These are phyloP conservation scores for Chrysina gloriosa DNA, from an alignment of 2,888 invertebrate species.

Conservation along the genomic window DNA sequence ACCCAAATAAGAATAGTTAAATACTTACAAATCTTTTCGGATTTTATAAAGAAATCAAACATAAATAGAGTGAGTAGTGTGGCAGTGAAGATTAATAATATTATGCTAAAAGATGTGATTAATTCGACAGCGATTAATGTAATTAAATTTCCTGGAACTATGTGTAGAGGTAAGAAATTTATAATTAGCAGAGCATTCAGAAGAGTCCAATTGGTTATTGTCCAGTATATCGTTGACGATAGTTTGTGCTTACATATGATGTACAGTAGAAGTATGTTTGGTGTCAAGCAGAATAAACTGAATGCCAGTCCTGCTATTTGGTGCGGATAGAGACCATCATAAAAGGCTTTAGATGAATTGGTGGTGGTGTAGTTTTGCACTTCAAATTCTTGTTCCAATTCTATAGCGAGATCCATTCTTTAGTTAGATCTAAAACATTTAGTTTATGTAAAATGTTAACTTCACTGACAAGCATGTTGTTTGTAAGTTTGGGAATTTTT, in stretches of 20 bases:
- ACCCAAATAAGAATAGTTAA: slow-evolving; percentile 10
- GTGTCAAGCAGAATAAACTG: slow-evolving; percentile 10
- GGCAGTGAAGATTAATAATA: not conserved
- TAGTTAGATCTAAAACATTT: not conserved
- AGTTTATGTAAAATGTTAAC: no score
- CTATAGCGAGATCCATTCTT: slow-evolving; percentile 21
- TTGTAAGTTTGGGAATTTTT: no score
- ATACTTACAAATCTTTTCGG: slow-evolving; percentile 6
- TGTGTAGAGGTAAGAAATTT: not conserved
- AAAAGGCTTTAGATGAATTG: not conserved
- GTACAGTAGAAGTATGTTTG: slow-evolving; percentile 1
- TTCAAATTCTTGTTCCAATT: slow-evolving; percentile 13
- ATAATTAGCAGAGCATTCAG: slow-evolving; percentile 1
- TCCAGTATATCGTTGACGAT: slow-evolving; percentile 6
- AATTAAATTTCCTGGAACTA: not conserved
- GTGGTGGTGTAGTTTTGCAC: slow-evolving; percentile 1
- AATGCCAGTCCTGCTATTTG: slow-evolving; percentile 2
- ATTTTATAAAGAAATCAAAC: slow-evolving; percentile 15
- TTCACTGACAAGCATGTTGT: no score
- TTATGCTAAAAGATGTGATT: not conserved
- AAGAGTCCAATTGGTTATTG: slow-evolving; percentile 14
- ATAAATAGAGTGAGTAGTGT: slow-evolving; percentile 1
- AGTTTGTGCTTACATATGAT: slow-evolving; percentile 21
- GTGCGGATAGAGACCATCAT: not conserved
- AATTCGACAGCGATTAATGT: not conserved